Conservation (phyloP, 2,888 invertebrate genomes). For the Cryptus viduatorius region DNA sequence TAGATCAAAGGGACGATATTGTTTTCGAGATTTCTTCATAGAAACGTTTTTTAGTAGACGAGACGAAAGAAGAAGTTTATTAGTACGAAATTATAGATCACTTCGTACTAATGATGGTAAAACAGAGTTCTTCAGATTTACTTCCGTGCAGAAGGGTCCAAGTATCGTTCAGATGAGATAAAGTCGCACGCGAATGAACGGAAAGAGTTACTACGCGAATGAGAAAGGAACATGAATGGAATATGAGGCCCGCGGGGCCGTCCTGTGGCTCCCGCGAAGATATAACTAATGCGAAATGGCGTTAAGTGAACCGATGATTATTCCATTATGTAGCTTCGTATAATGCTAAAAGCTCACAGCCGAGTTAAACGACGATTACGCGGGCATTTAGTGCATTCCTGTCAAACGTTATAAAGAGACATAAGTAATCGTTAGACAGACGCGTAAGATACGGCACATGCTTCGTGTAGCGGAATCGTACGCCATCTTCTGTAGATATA, state of each 20-base stretch:
- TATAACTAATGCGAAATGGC: conserved; percentile 73
- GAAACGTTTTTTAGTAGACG: too few species aligned
- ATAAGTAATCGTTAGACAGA: conserved; percentile 53
- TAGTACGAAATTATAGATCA: background rate
- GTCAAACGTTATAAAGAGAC: conserved; percentile 63
- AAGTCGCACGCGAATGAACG: background rate
- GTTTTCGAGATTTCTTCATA: too few species aligned
- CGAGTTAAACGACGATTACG: conserved; percentile 69
- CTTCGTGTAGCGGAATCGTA: background rate
- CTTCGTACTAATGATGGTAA: background rate
- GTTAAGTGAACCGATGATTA: conserved; percentile 74
- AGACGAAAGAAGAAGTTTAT: background rate
- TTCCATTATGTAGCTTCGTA: conserved; percentile 69
- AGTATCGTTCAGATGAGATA: background rate
- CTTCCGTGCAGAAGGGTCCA: background rate
- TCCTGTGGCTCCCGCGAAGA: conserved; percentile 58
- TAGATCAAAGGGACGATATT: too few species aligned
- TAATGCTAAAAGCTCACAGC: conserved; percentile 70
- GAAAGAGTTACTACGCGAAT: conserved; percentile 9
- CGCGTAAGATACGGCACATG: background rate
- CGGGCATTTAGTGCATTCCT: conserved; percentile 63
- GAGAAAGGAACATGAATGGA: conserved; percentile 55
- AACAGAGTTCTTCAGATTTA: background rate
- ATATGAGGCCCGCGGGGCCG: conserved; percentile 31
- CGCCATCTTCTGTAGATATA: background rate